A percentile compares a stretch with the other conserved stretches of the same genome.
These are phyloP conservation scores for Mamestra configurata DNA, from an alignment of 1,140 invertebrate species.

Conservation along the genomic window DNA sequence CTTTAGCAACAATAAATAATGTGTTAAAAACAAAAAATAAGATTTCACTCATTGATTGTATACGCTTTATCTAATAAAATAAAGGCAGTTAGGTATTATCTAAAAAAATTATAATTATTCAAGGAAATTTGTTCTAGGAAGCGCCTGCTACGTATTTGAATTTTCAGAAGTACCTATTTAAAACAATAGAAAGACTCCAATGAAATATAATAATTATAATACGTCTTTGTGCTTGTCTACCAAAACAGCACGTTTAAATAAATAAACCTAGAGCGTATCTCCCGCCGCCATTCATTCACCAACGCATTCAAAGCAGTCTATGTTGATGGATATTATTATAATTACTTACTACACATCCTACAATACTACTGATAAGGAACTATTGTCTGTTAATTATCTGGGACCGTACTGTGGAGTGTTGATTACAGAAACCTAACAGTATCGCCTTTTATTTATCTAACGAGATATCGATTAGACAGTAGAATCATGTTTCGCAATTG, in stretches of 20 bases:
- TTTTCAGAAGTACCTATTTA: too few species aligned
- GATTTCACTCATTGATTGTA: too few species aligned
- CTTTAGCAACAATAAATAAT: too few species aligned
- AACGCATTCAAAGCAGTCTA: background rate
- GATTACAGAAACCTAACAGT: slow-evolving; percentile 10
- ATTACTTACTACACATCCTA: background rate
- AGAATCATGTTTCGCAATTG: background rate
- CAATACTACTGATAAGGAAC: slow-evolving; percentile 7
- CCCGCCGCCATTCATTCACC: background rate
- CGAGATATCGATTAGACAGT: background rate
- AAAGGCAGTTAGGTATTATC: too few species aligned
- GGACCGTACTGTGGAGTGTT: background rate
- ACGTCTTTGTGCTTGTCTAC: background rate
- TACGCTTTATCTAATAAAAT: too few species aligned
- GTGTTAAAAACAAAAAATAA: too few species aligned
- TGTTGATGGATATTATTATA: background rate
- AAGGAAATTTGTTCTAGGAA: too few species aligned
- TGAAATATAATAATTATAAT: too few species aligned
- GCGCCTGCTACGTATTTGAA: background rate
- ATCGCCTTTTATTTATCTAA: background rate
- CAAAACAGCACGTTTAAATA: background rate
- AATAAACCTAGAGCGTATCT: background rate
- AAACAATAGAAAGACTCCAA: too few species aligned
- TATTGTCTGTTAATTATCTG: slow-evolving; percentile 10
- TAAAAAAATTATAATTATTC: too few species aligned